These are phyloP conservation scores for Cuniculus paca DNA, from an alignment of 2,797 vertebrate species.

Conservation along the genomic window DNA sequence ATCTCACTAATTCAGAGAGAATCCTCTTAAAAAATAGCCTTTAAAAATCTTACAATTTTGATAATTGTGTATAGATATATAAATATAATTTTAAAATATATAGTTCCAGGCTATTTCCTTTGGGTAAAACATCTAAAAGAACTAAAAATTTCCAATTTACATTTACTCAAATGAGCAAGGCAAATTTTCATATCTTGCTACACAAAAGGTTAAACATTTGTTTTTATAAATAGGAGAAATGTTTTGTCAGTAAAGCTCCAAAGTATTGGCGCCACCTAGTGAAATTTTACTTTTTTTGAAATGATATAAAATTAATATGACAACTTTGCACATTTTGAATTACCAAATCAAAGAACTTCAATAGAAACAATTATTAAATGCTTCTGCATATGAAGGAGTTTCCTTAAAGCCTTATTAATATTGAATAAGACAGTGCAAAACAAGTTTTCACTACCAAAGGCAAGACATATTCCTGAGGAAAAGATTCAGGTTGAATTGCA, in stretches of 20 bases:
- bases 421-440: background rate
- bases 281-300: conserved; percentile 53
- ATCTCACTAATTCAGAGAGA: conserved; percentile 22
- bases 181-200: conserved; percentile 38
- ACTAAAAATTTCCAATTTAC: background rate
- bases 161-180: conserved; percentile 50
- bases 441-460: background rate
- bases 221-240: conserved; percentile 48
- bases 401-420: background rate
- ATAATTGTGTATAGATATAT: background rate
- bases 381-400: background rate
- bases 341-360: conserved; percentile 43
- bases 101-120: conserved; percentile 19
- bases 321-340: conserved; percentile 25
- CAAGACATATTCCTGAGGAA: conserved; percentile 16
- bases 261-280: conserved; percentile 59
- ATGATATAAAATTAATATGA: background rate
- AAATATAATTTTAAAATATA: conserved; percentile 30
- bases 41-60: conserved; percentile 10
- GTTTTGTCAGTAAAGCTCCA: background rate
- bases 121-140: background rate
- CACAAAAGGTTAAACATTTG: conserved; percentile 47
- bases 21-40: conserved; percentile 14
- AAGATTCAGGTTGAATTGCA: conserved; percentile 26
- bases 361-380: background rate